Evolutionary conservation across 2,797 vertebrate species (phyloP), one percentile per base, ranked within the genome.

Genomic region (Hephaestus fuliginosus): DNA sequence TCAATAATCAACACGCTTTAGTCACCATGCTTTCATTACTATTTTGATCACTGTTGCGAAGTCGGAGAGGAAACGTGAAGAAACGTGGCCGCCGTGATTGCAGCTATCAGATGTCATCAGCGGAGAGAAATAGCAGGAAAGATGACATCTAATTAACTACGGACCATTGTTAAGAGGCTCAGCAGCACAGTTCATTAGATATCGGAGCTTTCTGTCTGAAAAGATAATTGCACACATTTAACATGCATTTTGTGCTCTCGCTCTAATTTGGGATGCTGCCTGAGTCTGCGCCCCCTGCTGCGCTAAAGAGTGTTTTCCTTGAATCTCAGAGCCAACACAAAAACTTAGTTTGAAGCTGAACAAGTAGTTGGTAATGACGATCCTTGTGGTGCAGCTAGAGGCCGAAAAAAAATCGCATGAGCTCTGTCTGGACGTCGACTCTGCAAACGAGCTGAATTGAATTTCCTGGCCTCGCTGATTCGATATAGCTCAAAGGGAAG

Each of bases 401-500:
- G 43, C 60, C 57, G 71, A 22, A 68, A 0, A 20, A 56, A 44
- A 36, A 13, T 58, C 48, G n/a, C 46, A 52, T 67, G 60, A 44
- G 52, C n/a, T 65, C 25, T 7, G 70, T 55, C 61, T 80, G 52
- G 0, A 28, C 44, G 18, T n/a, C 41, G 28, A 48, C 60, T 77
- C 46, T 36, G 51, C 36, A 44, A 63, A 84, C 60, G 3, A 64
- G 78, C 77, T 43, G 41, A 88, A 90, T 89, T 83, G 75, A 74
- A 88, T 92, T 92, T 91, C 68, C 74, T 53, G 61, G 25, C 62
- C 33, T 0, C 11, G 4, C 63, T 86, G 83, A 91, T 91, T 70
- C 8, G 73, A 87, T 86, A 18, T 36, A 15, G 73, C 75, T 62
- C 69, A 68, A 58, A 83, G 71, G 75, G 64, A 79, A 76, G 53